Evolutionary conservation across 2,888 invertebrate species (phyloP).

Genomic region (Resseliella maxima): DNA sequence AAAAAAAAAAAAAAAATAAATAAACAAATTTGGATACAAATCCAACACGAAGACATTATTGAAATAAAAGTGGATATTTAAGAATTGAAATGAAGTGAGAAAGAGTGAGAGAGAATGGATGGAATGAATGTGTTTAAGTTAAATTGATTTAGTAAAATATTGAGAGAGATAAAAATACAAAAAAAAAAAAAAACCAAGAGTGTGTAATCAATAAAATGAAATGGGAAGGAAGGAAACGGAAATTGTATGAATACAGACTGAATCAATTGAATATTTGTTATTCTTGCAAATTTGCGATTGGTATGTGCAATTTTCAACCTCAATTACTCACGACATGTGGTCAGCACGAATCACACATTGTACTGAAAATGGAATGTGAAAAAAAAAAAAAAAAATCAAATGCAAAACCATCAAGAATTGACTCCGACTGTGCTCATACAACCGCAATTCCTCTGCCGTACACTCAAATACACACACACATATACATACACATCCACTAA

Average conservation of each 20-base stretch:
- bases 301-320: background rate
- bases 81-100: background rate
- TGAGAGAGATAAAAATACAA: background rate
- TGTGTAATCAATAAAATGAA: background rate
- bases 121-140: background rate
- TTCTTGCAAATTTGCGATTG: background rate
- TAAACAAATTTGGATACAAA: constrained; percentile 24
- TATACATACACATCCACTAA: background rate
- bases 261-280: background rate
- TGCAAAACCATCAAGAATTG: background rate
- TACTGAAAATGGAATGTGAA: background rate
- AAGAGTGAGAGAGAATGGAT: background rate
- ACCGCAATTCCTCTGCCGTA: background rate
- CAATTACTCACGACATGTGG: constrained; percentile 1
- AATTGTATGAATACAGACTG: background rate
- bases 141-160: constrained; percentile 6
- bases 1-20: no score
- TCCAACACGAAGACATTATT: constrained; percentile 1
- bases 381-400: no score
- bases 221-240: background rate
- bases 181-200: background rate
- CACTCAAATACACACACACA: background rate
- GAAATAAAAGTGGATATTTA: background rate
- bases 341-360: background rate
- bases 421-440: background rate